Conservation (phyloP, 2,797 vertebrate genomes). For the Danio kyathit region DNA sequence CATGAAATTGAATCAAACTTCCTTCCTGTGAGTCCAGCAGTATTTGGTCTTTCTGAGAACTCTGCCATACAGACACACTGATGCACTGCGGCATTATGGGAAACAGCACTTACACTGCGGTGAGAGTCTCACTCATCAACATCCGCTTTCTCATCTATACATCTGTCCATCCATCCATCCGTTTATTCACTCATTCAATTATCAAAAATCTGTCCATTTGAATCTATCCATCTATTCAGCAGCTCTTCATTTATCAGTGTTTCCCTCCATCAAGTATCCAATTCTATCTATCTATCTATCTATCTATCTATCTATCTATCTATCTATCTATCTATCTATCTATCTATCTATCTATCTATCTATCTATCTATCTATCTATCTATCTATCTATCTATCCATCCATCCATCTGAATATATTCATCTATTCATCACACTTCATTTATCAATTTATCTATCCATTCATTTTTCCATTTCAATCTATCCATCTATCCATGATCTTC, state of each 20-base stretch:
- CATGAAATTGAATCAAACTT: conserved; percentile 27
- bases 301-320: background rate
- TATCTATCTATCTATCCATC: too few species aligned
- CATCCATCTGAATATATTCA: too few species aligned
- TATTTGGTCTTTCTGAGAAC: background rate
- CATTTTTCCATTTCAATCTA: too few species aligned
- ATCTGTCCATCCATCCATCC: background rate
- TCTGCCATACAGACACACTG: background rate
- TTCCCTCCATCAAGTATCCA: background rate
- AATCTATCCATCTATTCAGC: background rate
- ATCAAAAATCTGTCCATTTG: too few species aligned
- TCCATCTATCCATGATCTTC: too few species aligned
- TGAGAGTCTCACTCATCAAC: background rate
- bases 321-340: background rate
- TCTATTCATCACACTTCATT: too few species aligned
- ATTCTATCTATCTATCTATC: background rate
- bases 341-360: background rate
- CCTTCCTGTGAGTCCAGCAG: conserved; percentile 19
- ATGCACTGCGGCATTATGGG: background rate
- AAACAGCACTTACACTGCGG: conserved; percentile 10
- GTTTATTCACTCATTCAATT: background rate
- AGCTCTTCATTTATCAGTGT: background rate
- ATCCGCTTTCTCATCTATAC: background rate
- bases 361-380: background rate
- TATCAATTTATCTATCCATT: too few species aligned